These are phyloP conservation scores for Limnephilus lunatus DNA, from an alignment of 2,888 invertebrate genomes.

Conservation along the genomic window DNA sequence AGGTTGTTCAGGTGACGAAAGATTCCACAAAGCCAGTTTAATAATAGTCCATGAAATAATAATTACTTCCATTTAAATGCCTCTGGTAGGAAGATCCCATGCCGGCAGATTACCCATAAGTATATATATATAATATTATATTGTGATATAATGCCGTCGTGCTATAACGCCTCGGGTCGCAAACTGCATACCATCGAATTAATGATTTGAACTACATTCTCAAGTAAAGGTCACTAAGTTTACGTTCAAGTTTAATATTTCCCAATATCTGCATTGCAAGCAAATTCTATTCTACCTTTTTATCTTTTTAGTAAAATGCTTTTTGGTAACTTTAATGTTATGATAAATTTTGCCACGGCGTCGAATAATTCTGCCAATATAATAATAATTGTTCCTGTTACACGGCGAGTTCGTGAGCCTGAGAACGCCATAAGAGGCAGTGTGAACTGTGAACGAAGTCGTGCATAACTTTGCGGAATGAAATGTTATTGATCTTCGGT, in stretches of 20 bases:
- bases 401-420: constrained; percentile 26
- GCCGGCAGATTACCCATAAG: not conserved
- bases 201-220: not conserved
- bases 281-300: not conserved
- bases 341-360: not conserved
- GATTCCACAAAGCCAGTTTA: not conserved
- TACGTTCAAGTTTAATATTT: not conserved
- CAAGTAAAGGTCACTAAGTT: not conserved
- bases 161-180: not conserved
- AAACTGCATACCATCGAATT: not conserved
- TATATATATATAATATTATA: not conserved
- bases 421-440: constrained; percentile 8
- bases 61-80: not conserved
- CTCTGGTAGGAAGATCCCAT: not conserved
- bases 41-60: not conserved
- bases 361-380: not conserved
- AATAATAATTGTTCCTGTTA: constrained; percentile 6
- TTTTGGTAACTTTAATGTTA: not conserved
- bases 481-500: constrained; percentile 41
- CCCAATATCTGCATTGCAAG: not conserved
- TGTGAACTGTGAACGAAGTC: constrained; percentile 26
- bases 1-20: not conserved
- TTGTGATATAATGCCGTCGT: not conserved
- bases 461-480: constrained; percentile 17
- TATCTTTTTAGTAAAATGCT: not conserved